Percentiles rank a stretch among this genome's conserved stretches.
Evolutionary conservation across 2,888 invertebrate genomes (phyloP).

Genomic region (Ceratothoa steindachneri): DNA sequence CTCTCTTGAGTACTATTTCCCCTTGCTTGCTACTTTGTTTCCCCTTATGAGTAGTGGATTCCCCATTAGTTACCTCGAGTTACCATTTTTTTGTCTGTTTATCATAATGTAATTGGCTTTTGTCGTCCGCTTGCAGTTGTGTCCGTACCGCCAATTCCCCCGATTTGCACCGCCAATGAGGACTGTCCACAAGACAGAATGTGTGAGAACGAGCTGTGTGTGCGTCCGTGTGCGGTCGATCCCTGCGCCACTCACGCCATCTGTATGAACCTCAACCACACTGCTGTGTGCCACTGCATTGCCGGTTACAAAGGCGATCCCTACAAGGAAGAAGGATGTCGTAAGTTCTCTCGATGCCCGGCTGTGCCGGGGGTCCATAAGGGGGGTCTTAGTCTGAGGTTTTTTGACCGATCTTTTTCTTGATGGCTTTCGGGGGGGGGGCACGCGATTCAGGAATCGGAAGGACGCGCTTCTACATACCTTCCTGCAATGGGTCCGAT

Average conservation of each 20-base stretch:
- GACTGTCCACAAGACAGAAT: constrained; percentile 73
- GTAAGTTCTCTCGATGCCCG: no score
- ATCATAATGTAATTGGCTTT: neutral
- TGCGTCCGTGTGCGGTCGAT: constrained; percentile 71
- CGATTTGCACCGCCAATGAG: constrained; percentile 50
- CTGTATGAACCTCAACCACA: constrained; percentile 72
- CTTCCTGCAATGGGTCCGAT: no score
- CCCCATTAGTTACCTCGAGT: no score
- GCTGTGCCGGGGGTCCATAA: no score
- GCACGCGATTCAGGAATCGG: no score
- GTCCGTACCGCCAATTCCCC: constrained; percentile 25
- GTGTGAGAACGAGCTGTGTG: constrained; percentile 73
- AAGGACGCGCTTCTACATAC: no score
- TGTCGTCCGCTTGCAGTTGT: constrained; percentile 2
- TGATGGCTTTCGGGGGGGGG: no score
- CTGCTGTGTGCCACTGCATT: constrained; percentile 71
- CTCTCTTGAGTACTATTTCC: no score
- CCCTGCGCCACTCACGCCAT: constrained; percentile 71
- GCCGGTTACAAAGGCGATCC: constrained; percentile 73
- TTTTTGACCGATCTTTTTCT: neutral
- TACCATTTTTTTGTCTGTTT: neutral
- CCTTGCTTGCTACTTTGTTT: no score
- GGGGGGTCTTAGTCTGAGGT: no score
- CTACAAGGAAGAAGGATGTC: constrained; percentile 55
- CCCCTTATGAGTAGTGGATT: no score